phyloP scores from a whole-genome alignment of 2,113 vertebrate species.

The Hemiscyllium ocellatum region DNA sequence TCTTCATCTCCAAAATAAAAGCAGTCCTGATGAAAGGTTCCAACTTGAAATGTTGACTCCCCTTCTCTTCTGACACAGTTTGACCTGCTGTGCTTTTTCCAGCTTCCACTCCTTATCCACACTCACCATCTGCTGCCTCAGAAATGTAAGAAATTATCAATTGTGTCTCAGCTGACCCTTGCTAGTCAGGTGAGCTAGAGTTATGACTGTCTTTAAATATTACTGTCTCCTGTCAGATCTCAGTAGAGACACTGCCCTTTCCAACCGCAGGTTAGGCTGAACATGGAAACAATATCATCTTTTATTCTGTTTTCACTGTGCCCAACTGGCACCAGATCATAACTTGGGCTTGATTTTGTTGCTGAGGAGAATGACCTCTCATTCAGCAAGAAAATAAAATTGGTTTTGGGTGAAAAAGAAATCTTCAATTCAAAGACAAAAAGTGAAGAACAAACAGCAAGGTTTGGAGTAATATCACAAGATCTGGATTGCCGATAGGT shows the following conservation, averaged over 20 bases:
- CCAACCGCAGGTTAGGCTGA: neutral
- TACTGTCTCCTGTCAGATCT: neutral
- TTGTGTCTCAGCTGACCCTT: too few relatives aligned
- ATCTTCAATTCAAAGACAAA: conserved; percentile 55
- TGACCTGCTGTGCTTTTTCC: too few relatives aligned
- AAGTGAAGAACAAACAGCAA: conserved; percentile 44
- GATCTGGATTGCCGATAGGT: conserved; percentile 42
- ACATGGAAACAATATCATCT: neutral
- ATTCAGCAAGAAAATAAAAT: conserved; percentile 50
- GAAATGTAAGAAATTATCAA: neutral
- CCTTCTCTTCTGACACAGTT: too few relatives aligned
- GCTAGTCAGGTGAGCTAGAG: neutral
- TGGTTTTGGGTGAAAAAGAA: conserved; percentile 40
- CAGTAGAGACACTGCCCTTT: neutral
- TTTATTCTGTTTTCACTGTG: neutral
- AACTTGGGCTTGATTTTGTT: neutral
- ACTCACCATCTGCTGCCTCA: neutral
- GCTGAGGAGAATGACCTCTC: neutral
- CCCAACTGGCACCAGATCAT: neutral
- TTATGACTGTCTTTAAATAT: neutral
- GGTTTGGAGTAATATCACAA: conserved; percentile 44
- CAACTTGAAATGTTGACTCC: too few relatives aligned
- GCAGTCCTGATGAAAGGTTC: too few relatives aligned
- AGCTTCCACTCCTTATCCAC: too few relatives aligned
- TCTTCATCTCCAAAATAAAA: too few relatives aligned